Conservation (phyloP, 2,113 vertebrate genomes). For the Cairina moschata region DNA sequence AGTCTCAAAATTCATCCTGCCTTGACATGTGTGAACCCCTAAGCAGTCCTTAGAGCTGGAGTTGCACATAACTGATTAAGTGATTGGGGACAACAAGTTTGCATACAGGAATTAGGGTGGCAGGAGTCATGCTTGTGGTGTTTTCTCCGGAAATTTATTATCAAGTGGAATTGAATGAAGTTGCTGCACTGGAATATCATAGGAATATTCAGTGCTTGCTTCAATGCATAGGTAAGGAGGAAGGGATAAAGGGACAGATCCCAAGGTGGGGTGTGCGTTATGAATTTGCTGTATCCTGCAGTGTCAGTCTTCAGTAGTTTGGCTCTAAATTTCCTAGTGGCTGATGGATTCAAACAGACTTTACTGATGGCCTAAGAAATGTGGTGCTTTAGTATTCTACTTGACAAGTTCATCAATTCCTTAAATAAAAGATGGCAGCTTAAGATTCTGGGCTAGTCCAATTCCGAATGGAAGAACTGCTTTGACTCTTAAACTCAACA, state of each 20-base stretch:
- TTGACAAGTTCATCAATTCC: background rate
- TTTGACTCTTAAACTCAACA: background rate
- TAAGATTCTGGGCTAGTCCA: background rate
- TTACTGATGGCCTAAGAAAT: background rate
- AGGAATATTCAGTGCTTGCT: background rate
- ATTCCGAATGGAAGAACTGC: background rate
- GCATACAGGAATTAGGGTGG: background rate
- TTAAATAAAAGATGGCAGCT: background rate
- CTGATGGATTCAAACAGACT: background rate
- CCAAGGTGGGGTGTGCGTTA: fast-evolving
- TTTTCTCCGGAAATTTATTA: background rate
- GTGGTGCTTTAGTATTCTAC: background rate
- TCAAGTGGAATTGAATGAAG: background rate
- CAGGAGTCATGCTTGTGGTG: background rate
- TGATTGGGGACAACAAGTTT: background rate
- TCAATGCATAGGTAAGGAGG: background rate
- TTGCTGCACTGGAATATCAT: background rate
- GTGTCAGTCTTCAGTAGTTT: background rate
- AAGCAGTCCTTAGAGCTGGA: background rate
- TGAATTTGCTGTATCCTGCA: background rate
- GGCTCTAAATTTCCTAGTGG: background rate
- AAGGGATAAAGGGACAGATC: background rate
- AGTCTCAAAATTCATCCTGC: background rate
- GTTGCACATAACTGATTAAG: background rate
- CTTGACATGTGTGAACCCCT: fast-evolving